Evolutionary conservation across 2,797 vertebrate species (phyloP).

Genomic region (Jordanella pulchra): DNA sequence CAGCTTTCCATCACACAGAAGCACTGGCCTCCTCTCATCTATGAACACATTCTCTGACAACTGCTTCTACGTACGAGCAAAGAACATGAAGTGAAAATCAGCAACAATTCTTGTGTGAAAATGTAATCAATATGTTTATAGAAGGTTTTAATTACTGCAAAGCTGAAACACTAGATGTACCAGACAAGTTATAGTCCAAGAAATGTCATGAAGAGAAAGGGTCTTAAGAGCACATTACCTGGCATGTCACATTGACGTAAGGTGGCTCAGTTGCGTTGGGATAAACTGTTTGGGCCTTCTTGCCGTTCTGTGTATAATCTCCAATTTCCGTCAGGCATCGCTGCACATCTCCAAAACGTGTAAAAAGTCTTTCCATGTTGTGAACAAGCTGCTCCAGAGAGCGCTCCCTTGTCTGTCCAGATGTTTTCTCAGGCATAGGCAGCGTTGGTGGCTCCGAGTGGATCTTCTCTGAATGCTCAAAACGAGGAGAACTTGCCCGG

Average conservation of each 20-base stretch:
- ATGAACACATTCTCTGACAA: constrained; percentile 85
- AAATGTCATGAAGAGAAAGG: background rate
- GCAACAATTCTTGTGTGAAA: background rate
- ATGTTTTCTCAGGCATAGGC: constrained; percentile 52
- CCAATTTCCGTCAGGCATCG: constrained; percentile 82
- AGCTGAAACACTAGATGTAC: background rate
- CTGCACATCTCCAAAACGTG: constrained; percentile 83
- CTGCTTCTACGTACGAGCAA: constrained; percentile 79
- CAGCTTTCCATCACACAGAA: constrained; percentile 90
- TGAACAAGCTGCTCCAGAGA: constrained; percentile 70
- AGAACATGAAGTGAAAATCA: background rate
- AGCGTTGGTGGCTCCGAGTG: constrained; percentile 50
- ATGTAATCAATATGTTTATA: background rate
- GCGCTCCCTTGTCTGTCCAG: constrained; percentile 19
- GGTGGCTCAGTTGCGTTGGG: constrained; percentile 83
- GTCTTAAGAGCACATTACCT: constrained; percentile 80
- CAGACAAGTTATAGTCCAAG: background rate
- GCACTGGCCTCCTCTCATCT: constrained; percentile 84
- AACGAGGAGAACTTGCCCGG: constrained; percentile 75
- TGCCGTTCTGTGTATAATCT: constrained; percentile 81
- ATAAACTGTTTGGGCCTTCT: constrained; percentile 75
- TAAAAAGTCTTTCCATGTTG: constrained; percentile 84
- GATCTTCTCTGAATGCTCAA: constrained; percentile 56
- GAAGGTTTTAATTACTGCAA: background rate
- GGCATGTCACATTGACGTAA: constrained; percentile 88